A percentile compares a stretch with the other conserved stretches of the same genome.
Evolutionary conservation across 2,888 invertebrate genomes (phyloP).

Genomic region (Colletes collaris): DNA sequence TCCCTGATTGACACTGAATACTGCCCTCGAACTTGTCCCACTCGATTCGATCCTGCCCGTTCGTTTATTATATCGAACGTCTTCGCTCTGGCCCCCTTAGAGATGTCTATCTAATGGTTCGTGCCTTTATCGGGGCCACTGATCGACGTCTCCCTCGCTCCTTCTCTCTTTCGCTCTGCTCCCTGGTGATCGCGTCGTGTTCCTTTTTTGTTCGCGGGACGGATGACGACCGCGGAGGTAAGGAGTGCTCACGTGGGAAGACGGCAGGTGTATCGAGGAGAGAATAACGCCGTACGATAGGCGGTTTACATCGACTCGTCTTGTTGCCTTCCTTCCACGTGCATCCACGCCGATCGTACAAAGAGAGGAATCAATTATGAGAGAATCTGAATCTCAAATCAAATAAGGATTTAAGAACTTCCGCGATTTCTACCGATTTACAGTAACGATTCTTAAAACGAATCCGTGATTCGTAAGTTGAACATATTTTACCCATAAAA

Average conservation of each 20-base stretch:
- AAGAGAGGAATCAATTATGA: constrained; percentile 45
- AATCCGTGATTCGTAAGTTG: too few relatives aligned
- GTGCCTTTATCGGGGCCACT: constrained; percentile 56
- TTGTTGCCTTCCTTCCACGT: constrained; percentile 32
- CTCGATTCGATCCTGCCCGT: constrained; percentile 71
- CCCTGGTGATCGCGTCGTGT: neutral
- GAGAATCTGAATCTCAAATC: constrained; percentile 30
- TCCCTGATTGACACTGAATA: constrained; percentile 82
- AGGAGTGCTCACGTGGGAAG: constrained; percentile 55
- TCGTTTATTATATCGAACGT: constrained; percentile 72
- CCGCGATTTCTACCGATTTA: too few relatives aligned
- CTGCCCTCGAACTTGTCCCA: constrained; percentile 69
- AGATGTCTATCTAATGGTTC: constrained; percentile 68
- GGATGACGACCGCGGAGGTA: constrained; percentile 49
- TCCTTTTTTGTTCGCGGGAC: constrained; percentile 39
- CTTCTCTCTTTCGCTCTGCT: neutral
- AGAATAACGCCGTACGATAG: constrained; percentile 53
- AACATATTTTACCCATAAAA: too few relatives aligned
- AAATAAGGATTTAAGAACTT: constrained; percentile 14
- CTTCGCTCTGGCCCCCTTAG: constrained; percentile 43
- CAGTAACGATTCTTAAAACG: too few relatives aligned
- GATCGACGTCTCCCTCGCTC: constrained; percentile 46
- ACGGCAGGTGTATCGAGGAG: constrained; percentile 67
- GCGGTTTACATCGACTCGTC: constrained; percentile 47
- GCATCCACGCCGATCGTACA: neutral